Base-by-base conservation (phyloP, 2,888 invertebrate species). In the Sussaba pulchella region DNA sequence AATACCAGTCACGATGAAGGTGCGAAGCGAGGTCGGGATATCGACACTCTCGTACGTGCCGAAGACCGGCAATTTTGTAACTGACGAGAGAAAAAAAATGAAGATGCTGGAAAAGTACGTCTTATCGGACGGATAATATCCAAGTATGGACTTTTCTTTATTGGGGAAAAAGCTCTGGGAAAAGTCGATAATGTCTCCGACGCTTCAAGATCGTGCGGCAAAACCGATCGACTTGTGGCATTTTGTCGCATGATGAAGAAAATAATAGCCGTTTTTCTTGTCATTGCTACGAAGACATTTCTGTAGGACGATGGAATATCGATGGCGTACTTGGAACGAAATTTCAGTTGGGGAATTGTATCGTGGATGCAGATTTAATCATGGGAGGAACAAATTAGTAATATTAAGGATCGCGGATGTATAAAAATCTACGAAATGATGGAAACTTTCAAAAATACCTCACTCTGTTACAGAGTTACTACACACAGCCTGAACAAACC, bases 1-100 rank as follows among this genome's bases (percentile, higher is more conserved):
- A 1, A 31, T 8, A 54, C 31, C 54, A 31, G 31, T 6, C 10
- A 26, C 8, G 17, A 57, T 14, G 17, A 12, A 10, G 9, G 36
- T 61, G 12, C 12, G 36, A 47, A 26, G 31, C 31, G 6, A 2
- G 31, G 6, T 31, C n/a, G 14, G 8, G 26, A 61, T 14, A 71
- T 52, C 39, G 64, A 45, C 26, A 66, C 63, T 70, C 57, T 71
- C 64, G 17, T 66, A 36, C 4, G 31, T 21, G 36, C 45, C 24
- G 12, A 63, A 70, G 63, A 14, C 21, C 43, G 69, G 21, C 19
- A 12, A 52, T 69, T 6, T 50, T 52, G 14, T 19, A 14, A 12
- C 41, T 63, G 10, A 70, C 17, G 19, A n/a, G 5, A n/a, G 31
- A 10, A 10, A 21, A 54, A 10, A 19, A 36, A 45, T 45, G 43